Evolutionary conservation across 37 sponge, comb jelly and placozoan species (phyloP).

Genomic region (Oscarella lobularis): DNA sequence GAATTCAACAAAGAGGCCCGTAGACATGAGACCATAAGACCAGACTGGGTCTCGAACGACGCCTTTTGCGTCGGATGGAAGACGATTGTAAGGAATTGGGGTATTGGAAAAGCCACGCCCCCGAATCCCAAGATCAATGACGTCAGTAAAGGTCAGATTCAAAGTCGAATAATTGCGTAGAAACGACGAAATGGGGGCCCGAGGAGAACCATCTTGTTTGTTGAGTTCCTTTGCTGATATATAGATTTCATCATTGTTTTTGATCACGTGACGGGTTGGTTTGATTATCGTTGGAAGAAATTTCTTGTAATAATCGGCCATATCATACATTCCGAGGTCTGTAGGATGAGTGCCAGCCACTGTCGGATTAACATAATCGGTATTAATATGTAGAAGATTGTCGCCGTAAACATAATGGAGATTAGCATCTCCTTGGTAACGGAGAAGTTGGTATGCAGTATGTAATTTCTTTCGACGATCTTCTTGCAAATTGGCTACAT

Average conservation of each 20-base stretch:
- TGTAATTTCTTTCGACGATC: not conserved
- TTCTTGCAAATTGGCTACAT: not conserved
- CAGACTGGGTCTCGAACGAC: conserved; percentile 1
- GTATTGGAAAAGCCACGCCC: not conserved
- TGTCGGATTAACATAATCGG: not conserved
- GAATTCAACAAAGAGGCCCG: not conserved
- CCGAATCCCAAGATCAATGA: not conserved
- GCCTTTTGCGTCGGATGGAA: not conserved
- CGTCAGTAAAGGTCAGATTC: not conserved
- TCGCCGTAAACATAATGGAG: not conserved
- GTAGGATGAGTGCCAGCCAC: not conserved
- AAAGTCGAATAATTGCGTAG: not conserved
- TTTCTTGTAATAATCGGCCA: not conserved
- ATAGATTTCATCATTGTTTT: too few species aligned
- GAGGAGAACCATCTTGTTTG: too few species aligned
- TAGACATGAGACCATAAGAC: not conserved
- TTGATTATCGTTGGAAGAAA: not conserved
- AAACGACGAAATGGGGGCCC: not conserved
- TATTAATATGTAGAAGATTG: not conserved
- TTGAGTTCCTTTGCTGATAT: too few species aligned
- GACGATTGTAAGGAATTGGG: not conserved
- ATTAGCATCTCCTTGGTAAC: not conserved
- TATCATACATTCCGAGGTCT: not conserved
- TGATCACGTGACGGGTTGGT: too few species aligned
- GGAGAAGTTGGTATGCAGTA: not conserved